These are phyloP conservation scores for Artibeus jamaicensis DNA, from an alignment of 2,797 vertebrate genomes.

Conservation along the genomic window DNA sequence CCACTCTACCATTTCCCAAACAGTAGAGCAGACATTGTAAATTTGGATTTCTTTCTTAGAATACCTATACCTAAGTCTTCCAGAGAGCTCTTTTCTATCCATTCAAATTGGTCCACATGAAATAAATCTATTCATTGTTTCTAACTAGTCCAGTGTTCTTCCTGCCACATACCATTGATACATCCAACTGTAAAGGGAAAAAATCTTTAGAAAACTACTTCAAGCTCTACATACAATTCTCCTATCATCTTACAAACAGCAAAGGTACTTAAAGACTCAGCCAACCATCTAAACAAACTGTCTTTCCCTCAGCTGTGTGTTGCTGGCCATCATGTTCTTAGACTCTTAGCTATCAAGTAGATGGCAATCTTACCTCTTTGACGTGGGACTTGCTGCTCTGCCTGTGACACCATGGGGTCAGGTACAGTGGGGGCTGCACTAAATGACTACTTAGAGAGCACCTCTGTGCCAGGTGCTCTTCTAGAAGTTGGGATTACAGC, in stretches of 20 bases:
- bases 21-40: neutral
- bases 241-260: neutral
- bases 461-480: neutral
- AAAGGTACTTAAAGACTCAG: neutral
- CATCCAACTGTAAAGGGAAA: neutral
- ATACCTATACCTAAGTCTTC: neutral
- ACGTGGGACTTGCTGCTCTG: neutral
- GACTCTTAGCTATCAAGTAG: neutral
- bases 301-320: neutral
- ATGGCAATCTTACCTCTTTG: neutral
- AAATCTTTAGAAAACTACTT: neutral
- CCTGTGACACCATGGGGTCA: neutral
- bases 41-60: constrained; percentile 19
- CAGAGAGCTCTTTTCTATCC: neutral
- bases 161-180: neutral
- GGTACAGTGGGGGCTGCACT: no score
- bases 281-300: neutral
- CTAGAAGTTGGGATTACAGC: neutral
- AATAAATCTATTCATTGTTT: neutral
- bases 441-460: neutral
- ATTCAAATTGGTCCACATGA: neutral
- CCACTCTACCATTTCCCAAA: neutral
- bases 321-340: neutral
- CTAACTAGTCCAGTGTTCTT: neutral
- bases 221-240: neutral